Evolutionary conservation across 2,113 vertebrate species (phyloP), one percentile per base, ranked within the genome.

Genomic region (Pica pica): DNA sequence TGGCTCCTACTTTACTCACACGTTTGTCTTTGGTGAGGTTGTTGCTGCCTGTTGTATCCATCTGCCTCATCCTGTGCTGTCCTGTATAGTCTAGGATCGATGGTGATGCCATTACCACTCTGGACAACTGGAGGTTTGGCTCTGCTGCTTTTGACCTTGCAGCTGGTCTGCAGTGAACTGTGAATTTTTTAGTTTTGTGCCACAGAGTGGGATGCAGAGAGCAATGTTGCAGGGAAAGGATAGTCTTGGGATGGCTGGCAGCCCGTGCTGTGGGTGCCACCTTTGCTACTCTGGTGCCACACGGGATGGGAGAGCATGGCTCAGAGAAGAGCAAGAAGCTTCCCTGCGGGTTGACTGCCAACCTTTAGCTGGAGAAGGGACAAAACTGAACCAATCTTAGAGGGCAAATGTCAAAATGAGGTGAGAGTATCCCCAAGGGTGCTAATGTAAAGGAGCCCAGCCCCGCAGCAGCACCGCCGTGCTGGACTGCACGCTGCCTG

Each of bases 391-490:
- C 55, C 31, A 44, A 18, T 27, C 52, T 90, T 0, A 0, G 6
- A 80, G 64, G 68, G 6, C 28, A 86, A 47, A 46, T 9, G 42
- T 49, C 46, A 57, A 42, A 61, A 80, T 7, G 56, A 90, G 35
- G n/a, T 83, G 79, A 63, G 41, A 47, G 16, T 6, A 35, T 87
- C 64, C 82, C 56, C 12, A 3, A 35, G 44, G 52, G 47, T 52
- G 47, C 46, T 46, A 33, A 20, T 0, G 1, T 13, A 9, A 77
- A 81, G 80, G 41, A 44, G 39, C 14, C 13, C 28, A 39, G 19
- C 14, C 28, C 23, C 0, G 0, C 11, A 42, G 50, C 53, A 30
- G 69, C 1, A 0, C 30, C 11, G 53, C 11, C 0, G 18, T 35
- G 78, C 68, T 14, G 68, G 30, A 18, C n/a, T 31, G 50, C 4